A percentile compares a stretch with the other conserved stretches of the same genome.
phyloP scores from a whole-genome alignment of 2,113 vertebrate species.

The Urocitellus parryii region DNA sequence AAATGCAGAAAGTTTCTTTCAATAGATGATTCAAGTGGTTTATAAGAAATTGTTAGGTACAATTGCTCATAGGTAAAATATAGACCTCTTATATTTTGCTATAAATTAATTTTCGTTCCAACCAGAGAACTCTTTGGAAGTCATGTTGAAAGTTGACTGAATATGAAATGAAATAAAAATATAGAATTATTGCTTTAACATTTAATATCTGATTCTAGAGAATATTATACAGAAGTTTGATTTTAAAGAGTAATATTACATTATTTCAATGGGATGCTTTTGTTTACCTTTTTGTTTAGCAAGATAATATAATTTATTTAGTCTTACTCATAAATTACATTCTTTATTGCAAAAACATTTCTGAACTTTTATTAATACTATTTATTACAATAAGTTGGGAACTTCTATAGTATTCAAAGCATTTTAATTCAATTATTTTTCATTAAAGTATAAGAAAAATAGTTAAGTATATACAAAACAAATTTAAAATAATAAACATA shows the following conservation, averaged over 20 bases:
- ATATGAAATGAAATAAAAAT: neutral
- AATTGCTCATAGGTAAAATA: neutral
- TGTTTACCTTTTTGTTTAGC: neutral
- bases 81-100: neutral
- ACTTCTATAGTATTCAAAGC: neutral
- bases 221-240: neutral
- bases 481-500: neutral
- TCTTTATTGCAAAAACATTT: neutral
- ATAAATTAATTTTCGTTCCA: neutral
- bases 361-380: neutral
- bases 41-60: neutral
- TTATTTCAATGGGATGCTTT: neutral
- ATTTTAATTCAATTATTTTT: neutral
- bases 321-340: neutral
- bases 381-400: neutral
- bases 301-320: neutral
- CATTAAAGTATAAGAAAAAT: slow-evolving; percentile 6
- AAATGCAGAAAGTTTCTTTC: neutral
- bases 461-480: neutral
- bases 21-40: neutral
- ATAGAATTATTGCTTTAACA: neutral
- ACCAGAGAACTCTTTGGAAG: neutral
- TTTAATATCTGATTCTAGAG: neutral
- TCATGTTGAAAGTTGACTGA: neutral
- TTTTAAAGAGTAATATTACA: neutral